phyloP scores from a whole-genome alignment of 2,888 invertebrate species.

The Ceratothoa steindachneri region DNA sequence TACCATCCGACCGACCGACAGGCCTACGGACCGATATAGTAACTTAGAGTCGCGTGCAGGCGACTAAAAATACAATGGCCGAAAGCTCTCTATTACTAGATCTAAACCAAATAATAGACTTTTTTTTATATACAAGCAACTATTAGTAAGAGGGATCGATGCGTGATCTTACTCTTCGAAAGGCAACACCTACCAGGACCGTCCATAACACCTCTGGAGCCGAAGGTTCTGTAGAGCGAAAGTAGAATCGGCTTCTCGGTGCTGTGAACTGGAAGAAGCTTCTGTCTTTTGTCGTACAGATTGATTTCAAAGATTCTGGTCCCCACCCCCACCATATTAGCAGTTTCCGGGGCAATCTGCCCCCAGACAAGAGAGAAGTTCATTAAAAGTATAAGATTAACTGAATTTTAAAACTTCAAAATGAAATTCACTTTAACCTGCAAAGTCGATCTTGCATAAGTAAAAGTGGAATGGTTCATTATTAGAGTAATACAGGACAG shows the following conservation, averaged over 20 bases:
- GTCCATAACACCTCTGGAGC: constrained; percentile 10
- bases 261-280: background rate
- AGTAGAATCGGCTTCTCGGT: background rate
- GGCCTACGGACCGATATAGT: too few relatives aligned
- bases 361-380: background rate
- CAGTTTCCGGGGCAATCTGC: background rate
- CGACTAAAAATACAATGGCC: too few relatives aligned
- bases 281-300: background rate
- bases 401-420: background rate
- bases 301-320: constrained; percentile 18
- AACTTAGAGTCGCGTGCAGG: too few relatives aligned
- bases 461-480: background rate
- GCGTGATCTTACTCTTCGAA: too few relatives aligned
- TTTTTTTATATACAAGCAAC: too few relatives aligned
- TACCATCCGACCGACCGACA: too few relatives aligned
- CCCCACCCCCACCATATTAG: constrained; percentile 5
- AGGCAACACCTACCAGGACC: constrained; percentile 25
- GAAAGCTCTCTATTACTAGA: too few relatives aligned
- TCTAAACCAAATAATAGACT: too few relatives aligned
- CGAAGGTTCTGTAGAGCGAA: background rate
- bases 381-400: background rate
- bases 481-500: too few relatives aligned
- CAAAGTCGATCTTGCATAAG: background rate
- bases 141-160: too few relatives aligned
- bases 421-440: background rate